These are phyloP conservation scores for Novumbra hubbsi DNA, from an alignment of 2,797 vertebrate genomes.

Conservation along the genomic window DNA sequence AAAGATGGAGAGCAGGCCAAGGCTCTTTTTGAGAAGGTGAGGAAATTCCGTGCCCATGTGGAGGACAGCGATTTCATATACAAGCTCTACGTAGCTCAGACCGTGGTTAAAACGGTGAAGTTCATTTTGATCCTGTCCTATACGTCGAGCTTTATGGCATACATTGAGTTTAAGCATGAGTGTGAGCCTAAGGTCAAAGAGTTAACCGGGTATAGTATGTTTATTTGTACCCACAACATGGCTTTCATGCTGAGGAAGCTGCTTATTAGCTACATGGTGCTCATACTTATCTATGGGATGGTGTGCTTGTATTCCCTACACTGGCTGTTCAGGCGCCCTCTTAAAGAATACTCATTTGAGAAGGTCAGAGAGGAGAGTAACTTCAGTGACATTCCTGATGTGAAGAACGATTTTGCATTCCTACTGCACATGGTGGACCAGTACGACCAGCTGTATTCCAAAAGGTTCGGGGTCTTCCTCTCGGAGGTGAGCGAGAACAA, in stretches of 20 bases:
- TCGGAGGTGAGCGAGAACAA: slow-evolving; percentile 98
- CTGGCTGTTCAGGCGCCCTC: slow-evolving; percentile 92
- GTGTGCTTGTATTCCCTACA: slow-evolving; percentile 94
- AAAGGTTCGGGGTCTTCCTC: slow-evolving; percentile 93
- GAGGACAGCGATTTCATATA: slow-evolving; percentile 98
- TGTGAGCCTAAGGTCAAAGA: slow-evolving; percentile 85
- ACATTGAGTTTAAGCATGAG: slow-evolving; percentile 83
- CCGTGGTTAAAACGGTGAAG: slow-evolving; percentile 92
- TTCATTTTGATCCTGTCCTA: slow-evolving; percentile 95
- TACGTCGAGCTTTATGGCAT: slow-evolving; percentile 87
- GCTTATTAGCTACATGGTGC: slow-evolving; percentile 90
- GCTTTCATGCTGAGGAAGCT: slow-evolving; percentile 94
- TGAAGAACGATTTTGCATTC: slow-evolving; percentile 98
- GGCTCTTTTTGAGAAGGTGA: slow-evolving; percentile 95
- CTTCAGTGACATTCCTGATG: slow-evolving; percentile 98
- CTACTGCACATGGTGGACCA: slow-evolving; percentile 98
- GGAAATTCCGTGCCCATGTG: slow-evolving; percentile 93
- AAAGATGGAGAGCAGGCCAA: slow-evolving; percentile 98
- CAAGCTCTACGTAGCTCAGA: slow-evolving; percentile 94
- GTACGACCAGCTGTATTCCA: slow-evolving; percentile 95
- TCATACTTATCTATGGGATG: slow-evolving; percentile 92
- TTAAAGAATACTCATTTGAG: slow-evolving; percentile 98
- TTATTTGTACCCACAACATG: slow-evolving; percentile 96
- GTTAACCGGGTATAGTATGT: slow-evolving; percentile 86
- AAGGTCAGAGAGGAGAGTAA: slow-evolving; percentile 97